Evolutionary conservation across 2,888 invertebrate genomes (phyloP).

Genomic region (Anoplius nigerrimus): DNA sequence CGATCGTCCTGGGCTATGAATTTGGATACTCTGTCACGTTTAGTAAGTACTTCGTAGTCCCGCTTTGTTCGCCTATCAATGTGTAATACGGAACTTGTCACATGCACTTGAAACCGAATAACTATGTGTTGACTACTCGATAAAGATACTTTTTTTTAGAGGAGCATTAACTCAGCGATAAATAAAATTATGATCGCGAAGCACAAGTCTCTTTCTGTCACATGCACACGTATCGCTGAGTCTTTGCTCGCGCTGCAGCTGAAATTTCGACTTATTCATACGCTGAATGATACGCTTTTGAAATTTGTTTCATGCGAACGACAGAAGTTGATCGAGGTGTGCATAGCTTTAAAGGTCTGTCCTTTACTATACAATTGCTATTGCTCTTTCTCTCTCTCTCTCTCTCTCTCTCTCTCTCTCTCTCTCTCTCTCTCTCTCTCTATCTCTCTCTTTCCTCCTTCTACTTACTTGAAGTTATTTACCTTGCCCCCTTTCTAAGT

Average conservation of each 20-base stretch:
- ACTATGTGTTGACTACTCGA: constrained; percentile 20
- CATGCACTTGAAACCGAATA: constrained; percentile 26
- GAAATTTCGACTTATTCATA: constrained; percentile 44
- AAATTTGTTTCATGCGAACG: constrained; percentile 80
- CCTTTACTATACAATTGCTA: constrained; percentile 56
- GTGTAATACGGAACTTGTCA: constrained; percentile 23
- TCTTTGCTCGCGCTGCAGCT: constrained; percentile 42
- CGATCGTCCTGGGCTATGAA: constrained; percentile 58
- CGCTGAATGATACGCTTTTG: constrained; percentile 75
- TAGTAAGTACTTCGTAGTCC: constrained; percentile 70
- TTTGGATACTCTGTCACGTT: constrained; percentile 66
- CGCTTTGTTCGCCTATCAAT: constrained; percentile 42
- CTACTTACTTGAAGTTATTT: constrained; percentile 15
- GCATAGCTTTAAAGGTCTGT: constrained; percentile 94
- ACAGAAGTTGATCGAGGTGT: constrained; percentile 96
- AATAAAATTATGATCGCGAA: background rate
- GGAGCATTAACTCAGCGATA: constrained; percentile 44
- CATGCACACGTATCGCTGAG: constrained; percentile 27
- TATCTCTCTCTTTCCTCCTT: too few relatives aligned
- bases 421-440: constrained; percentile 20
- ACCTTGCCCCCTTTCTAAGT: constrained; percentile 8
- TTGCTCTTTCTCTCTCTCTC: constrained; percentile 26
- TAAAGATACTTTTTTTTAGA: constrained; percentile 32
- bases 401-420: constrained; percentile 27
- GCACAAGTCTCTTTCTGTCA: background rate